phyloP scores from a whole-genome alignment of 2,888 invertebrate species.

The Mythimna impura region DNA sequence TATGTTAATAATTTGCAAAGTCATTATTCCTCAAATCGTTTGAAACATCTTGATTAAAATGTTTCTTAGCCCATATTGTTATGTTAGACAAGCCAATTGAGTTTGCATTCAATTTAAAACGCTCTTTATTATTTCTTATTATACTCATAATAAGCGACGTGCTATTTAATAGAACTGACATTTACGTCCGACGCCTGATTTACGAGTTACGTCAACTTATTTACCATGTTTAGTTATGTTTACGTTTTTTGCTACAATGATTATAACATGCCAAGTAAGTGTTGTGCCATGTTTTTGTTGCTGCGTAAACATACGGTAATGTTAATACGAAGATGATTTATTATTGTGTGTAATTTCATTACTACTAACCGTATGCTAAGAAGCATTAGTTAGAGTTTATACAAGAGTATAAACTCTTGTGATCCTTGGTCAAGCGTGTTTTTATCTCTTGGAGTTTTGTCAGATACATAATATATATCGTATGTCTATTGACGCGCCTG shows the following conservation, averaged over 20 bases:
- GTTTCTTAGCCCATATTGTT: conserved; percentile 34
- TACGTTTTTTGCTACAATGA: conserved; percentile 46
- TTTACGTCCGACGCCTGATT: conserved; percentile 45
- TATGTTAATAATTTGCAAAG: neutral
- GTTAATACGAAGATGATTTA: conserved; percentile 5
- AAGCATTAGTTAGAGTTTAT: too few relatives aligned
- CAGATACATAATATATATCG: too few relatives aligned
- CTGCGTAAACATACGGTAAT: conserved; percentile 7
- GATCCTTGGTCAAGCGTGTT: neutral
- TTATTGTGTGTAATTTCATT: neutral
- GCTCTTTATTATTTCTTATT: conserved; percentile 37
- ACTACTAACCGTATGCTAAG: neutral
- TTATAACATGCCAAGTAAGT: conserved; percentile 38
- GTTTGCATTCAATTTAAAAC: conserved; percentile 43
- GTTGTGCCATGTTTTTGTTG: conserved; percentile 19
- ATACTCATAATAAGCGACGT: conserved; percentile 9
- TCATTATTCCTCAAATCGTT: neutral
- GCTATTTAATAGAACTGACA: conserved; percentile 47
- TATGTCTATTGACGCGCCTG: too few relatives aligned
- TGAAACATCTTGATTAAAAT: conserved; percentile 31
- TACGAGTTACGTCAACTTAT: conserved; percentile 44
- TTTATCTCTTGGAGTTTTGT: neutral
- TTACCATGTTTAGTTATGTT: conserved; percentile 45
- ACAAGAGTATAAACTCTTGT: neutral
- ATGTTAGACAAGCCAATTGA: conserved; percentile 34